Evolutionary conservation across 2,113 vertebrate species (phyloP).

Genomic region (Myotis davidii): DNA sequence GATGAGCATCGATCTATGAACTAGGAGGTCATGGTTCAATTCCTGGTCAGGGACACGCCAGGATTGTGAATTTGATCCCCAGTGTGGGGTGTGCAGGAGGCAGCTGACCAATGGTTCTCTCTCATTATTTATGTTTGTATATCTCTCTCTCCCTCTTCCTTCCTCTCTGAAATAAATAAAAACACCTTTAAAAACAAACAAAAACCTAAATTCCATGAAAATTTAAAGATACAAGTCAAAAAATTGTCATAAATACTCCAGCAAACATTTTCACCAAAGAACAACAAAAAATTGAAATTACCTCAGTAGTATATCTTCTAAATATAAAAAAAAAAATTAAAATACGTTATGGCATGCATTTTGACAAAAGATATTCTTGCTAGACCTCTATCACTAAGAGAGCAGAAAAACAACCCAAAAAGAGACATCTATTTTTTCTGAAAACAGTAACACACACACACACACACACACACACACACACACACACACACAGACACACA

Average conservation of each 20-base stretch:
- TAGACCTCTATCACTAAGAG: neutral
- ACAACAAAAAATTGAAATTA: neutral
- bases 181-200: too few species aligned
- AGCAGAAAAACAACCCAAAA: neutral
- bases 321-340: neutral
- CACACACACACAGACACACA: neutral
- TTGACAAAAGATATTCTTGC: neutral
- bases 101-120: too few species aligned
- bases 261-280: neutral
- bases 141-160: too few species aligned
- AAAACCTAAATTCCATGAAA: neutral
- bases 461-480: neutral
- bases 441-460: neutral
- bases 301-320: neutral
- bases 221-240: neutral
- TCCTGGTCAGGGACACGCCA: too few species aligned
- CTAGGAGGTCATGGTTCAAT: too few species aligned
- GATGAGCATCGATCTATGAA: too few species aligned
- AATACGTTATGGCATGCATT: neutral
- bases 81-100: too few species aligned
- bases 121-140: too few species aligned
- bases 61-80: too few species aligned
- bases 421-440: neutral
- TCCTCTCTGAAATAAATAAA: too few species aligned
- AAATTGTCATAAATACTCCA: neutral